These are phyloP conservation scores for human (Homo sapiens) DNA, from an alignment of 2,113 vertebrate species.

Conservation along the genomic window DNA sequence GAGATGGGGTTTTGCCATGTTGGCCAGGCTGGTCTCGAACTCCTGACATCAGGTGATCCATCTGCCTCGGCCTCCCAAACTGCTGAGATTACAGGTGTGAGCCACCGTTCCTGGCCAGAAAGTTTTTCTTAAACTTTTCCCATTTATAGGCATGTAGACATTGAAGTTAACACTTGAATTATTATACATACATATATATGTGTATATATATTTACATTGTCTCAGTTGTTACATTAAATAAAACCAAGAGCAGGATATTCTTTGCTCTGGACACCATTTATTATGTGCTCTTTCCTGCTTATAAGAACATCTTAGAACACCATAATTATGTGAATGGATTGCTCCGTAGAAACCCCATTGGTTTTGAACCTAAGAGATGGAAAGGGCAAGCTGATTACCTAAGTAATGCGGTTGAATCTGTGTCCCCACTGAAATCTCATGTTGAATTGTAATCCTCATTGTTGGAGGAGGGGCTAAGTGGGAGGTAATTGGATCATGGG, in stretches of 20 bases:
- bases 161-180: neutral
- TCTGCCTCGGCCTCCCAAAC: no score
- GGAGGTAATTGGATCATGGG: no score
- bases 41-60: no score
- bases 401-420: neutral
- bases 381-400: neutral
- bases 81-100: no score
- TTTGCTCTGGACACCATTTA: neutral
- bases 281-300: neutral
- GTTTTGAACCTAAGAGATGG: neutral
- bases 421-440: no score
- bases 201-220: neutral
- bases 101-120: no score
- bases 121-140: neutral
- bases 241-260: neutral
- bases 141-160: neutral
- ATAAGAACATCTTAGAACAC: neutral
- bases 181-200: neutral
- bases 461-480: no score
- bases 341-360: neutral
- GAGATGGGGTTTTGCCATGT: no score
- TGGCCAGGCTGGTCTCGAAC: no score
- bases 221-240: neutral
- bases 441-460: no score
- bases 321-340: neutral